Evolutionary conservation across 1,140 invertebrate genomes (phyloP).

Genomic region (Hydropsyche tenuis): DNA sequence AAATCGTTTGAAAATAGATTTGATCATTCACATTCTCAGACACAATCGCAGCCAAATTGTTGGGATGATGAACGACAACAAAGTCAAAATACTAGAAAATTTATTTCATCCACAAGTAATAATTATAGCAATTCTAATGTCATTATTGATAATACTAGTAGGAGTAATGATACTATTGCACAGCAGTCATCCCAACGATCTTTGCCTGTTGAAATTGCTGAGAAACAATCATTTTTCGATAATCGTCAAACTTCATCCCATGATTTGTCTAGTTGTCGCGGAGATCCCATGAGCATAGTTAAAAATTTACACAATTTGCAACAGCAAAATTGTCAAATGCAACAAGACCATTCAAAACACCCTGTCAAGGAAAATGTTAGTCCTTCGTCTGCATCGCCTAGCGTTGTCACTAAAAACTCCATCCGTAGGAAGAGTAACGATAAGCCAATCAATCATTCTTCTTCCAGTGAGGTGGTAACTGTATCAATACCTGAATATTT

Average conservation of each 20-base stretch:
- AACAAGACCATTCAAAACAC: slow-evolving; percentile 57
- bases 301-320: slow-evolving; percentile 72
- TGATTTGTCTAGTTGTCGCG: slow-evolving; percentile 73
- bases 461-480: slow-evolving; percentile 63
- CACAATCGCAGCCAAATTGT: slow-evolving; percentile 57
- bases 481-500: slow-evolving; percentile 66
- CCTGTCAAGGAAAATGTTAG: slow-evolving; percentile 59
- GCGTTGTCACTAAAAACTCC: slow-evolving; percentile 54
- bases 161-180: slow-evolving; percentile 35
- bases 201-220: slow-evolving; percentile 52
- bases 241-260: slow-evolving; percentile 68
- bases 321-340: slow-evolving; percentile 68
- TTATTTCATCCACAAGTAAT: slow-evolving; percentile 53
- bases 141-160: slow-evolving; percentile 28
- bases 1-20: slow-evolving; percentile 70
- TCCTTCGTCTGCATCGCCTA: slow-evolving; percentile 50
- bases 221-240: slow-evolving; percentile 65
- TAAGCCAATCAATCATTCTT: slow-evolving; percentile 55
- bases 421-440: slow-evolving; percentile 65
- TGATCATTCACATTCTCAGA: slow-evolving; percentile 63
- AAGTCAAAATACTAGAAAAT: slow-evolving; percentile 46
- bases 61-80: slow-evolving; percentile 57
- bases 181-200: slow-evolving; percentile 35
- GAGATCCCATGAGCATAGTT: slow-evolving; percentile 77
- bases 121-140: slow-evolving; percentile 41